Percentiles rank a stretch among this genome's conserved stretches.
phyloP scores from a whole-genome alignment of 2,113 vertebrate genomes.

The Nothoprocta perdicaria region DNA sequence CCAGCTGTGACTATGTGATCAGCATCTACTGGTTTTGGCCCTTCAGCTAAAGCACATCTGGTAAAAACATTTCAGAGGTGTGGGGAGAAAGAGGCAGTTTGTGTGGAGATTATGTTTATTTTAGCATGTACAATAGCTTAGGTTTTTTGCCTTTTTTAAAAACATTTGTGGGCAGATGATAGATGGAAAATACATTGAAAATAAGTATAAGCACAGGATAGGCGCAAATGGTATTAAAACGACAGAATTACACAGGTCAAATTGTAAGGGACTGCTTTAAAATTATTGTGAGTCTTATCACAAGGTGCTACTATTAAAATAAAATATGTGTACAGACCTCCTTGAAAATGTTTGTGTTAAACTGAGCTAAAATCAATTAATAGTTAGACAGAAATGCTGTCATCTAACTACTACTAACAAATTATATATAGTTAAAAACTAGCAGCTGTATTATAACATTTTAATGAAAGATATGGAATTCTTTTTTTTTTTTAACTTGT shows the following conservation, averaged over 20 bases:
- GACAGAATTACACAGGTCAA: neutral
- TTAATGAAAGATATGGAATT: neutral
- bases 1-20: conserved; percentile 48
- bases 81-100: neutral
- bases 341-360: neutral
- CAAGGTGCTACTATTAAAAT: neutral
- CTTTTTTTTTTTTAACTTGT: neutral
- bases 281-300: neutral
- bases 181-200: neutral
- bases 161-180: neutral
- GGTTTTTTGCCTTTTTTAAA: neutral
- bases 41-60: conserved; percentile 27
- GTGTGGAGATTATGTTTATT: conserved; percentile 26
- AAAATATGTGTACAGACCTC: neutral
- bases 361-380: neutral
- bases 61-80: conserved; percentile 32
- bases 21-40: conserved; percentile 17
- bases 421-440: neutral
- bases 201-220: neutral
- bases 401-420: neutral
- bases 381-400: neutral
- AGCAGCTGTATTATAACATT: neutral
- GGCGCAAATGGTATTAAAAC: neutral
- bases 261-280: neutral
- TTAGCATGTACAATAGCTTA: neutral